phyloP scores from a whole-genome alignment of 2,797 vertebrate species.

The Pseudomugil tenellus region DNA sequence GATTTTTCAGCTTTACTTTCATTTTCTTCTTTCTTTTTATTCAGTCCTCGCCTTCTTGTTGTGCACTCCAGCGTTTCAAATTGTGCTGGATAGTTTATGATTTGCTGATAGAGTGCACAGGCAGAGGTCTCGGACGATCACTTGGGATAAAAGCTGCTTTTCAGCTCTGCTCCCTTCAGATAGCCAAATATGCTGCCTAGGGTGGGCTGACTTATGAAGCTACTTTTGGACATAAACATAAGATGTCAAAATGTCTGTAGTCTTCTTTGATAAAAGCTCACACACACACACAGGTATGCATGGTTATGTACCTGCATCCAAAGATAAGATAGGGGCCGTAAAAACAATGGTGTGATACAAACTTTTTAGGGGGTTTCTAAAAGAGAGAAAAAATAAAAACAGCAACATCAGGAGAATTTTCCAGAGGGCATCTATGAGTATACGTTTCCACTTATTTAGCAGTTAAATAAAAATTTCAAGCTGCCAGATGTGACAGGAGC shows the following conservation, averaged over 20 bases:
- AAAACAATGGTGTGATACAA: slow-evolving; percentile 18
- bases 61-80: slow-evolving; percentile 52
- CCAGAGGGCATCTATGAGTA: slow-evolving; percentile 73
- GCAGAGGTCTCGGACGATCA: slow-evolving; percentile 55
- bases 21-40: slow-evolving; percentile 20
- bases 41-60: neutral
- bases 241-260: slow-evolving; percentile 19
- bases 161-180: slow-evolving; percentile 63
- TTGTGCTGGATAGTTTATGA: slow-evolving; percentile 63
- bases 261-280: slow-evolving; percentile 23
- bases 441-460: slow-evolving; percentile 77
- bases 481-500: slow-evolving; percentile 77
- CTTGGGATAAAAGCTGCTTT: slow-evolving; percentile 72
- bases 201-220: slow-evolving; percentile 41
- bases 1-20: slow-evolving; percentile 56
- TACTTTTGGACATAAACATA: slow-evolving; percentile 27
- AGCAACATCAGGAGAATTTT: slow-evolving; percentile 69
- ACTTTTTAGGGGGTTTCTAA: neutral
- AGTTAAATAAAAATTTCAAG: slow-evolving; percentile 72
- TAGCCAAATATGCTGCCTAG: slow-evolving; percentile 57
- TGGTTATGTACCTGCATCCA: neutral
- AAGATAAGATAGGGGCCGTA: slow-evolving; percentile 3
- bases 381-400: slow-evolving; percentile 48
- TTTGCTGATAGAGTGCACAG: slow-evolving; percentile 66
- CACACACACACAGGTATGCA: neutral